Percentiles rank a stretch among this genome's conserved stretches.
phyloP scores from a whole-genome alignment of 1,140 invertebrate genomes.

The Drosophila repletoides region DNA sequence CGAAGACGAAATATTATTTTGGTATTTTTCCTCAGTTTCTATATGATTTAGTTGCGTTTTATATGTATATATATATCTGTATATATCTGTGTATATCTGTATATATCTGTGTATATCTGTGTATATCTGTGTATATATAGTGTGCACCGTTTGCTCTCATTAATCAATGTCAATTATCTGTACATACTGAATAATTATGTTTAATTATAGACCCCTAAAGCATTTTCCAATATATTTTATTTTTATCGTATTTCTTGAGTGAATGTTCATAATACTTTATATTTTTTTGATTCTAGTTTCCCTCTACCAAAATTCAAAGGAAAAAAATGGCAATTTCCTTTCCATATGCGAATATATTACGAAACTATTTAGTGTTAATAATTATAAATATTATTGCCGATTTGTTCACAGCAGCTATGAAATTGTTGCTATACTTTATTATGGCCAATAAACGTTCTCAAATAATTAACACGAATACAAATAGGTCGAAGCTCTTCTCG shows the following conservation, averaged over 20 bases:
- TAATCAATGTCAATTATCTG: conserved; percentile 82
- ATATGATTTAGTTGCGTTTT: conserved; percentile 67
- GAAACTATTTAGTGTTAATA: conserved; percentile 50
- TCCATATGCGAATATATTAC: conserved; percentile 37
- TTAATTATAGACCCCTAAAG: conserved; percentile 76
- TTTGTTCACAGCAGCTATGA: conserved; percentile 20
- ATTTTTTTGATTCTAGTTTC: not conserved
- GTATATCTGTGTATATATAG: not conserved
- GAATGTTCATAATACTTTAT: not conserved
- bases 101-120: conserved; percentile 1
- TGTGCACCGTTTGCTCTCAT: conserved; percentile 65
- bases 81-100: conserved; percentile 1
- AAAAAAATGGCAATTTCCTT: conserved; percentile 43
- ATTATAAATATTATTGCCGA: conserved; percentile 34
- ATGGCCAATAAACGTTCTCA: conserved; percentile 28
- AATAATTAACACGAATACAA: conserved; percentile 41
- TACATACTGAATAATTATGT: conserved; percentile 81
- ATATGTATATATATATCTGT: not conserved
- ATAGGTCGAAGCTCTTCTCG: not conserved
- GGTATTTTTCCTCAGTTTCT: conserved; percentile 55
- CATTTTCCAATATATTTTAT: conserved; percentile 75
- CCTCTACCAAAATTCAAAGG: conserved; percentile 3
- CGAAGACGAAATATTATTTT: conserved; percentile 77
- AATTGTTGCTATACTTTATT: conserved; percentile 24
- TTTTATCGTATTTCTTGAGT: conserved; percentile 26